Conservation (phyloP, 2,113 vertebrate species). For the Phodopus roborovskii region DNA sequence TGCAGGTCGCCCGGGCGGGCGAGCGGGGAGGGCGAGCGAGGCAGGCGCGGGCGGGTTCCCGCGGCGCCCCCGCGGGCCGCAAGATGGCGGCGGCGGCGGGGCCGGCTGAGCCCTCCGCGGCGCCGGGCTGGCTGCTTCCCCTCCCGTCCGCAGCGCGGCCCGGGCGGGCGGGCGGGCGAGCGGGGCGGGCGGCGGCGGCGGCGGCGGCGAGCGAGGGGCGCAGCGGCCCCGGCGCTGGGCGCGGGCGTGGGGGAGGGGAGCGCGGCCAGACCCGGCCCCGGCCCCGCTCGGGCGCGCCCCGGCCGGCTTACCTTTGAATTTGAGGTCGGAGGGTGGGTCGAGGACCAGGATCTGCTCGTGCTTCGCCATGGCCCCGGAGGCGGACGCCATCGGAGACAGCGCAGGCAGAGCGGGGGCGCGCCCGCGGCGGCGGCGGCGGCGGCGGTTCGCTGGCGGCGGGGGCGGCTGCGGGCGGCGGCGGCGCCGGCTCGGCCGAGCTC, state of each 20-base stretch:
- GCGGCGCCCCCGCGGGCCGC: constrained; percentile 62
- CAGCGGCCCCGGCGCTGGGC: neutral
- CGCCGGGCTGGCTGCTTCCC: neutral
- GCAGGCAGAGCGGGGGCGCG: constrained; percentile 83
- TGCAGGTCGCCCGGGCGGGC: neutral
- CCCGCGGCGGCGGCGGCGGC: constrained; percentile 77
- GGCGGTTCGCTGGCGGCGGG: constrained; percentile 78
- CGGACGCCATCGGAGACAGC: constrained; percentile 85
- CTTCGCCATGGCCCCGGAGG: constrained; percentile 93
- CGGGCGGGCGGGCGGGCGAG: neutral
- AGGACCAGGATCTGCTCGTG: constrained; percentile 95
- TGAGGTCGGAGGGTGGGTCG: constrained; percentile 95
- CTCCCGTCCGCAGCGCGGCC: neutral
- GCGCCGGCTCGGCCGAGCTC: constrained; percentile 20
- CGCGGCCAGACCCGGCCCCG: too few species aligned
- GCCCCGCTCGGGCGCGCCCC: neutral
- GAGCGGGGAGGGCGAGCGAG: neutral
- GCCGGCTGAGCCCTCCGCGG: neutral
- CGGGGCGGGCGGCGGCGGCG: neutral
- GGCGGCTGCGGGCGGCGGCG: constrained; percentile 22
- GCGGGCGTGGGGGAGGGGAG: constrained; percentile 66
- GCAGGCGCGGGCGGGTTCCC: neutral
- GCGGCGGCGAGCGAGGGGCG: neutral
- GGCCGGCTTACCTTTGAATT: constrained; percentile 93
- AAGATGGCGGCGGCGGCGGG: constrained; percentile 80